phyloP scores from a whole-genome alignment of 1,140 invertebrate genomes.

The Cephus cinctus region DNA sequence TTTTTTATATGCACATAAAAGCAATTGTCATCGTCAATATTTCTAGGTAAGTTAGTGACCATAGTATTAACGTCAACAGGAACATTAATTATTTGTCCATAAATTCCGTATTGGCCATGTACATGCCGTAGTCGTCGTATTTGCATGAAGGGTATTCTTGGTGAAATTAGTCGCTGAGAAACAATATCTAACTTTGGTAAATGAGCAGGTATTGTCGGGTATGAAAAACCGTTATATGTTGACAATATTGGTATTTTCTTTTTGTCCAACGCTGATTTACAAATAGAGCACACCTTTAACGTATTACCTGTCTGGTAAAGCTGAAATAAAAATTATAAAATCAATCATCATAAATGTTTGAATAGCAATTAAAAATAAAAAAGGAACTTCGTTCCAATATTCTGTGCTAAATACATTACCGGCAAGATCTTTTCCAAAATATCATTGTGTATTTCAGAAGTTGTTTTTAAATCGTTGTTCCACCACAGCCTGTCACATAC shows the following conservation, averaged over 20 bases:
- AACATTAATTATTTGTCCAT: slow-evolving; percentile 44
- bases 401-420: no score
- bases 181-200: slow-evolving; percentile 37
- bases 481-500: slow-evolving; percentile 5
- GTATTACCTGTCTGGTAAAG: no score
- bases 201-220: slow-evolving; percentile 29
- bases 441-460: not conserved
- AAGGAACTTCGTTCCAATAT: no score
- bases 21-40: slow-evolving; percentile 38
- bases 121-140: slow-evolving; percentile 36
- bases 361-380: no score
- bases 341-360: no score
- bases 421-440: not conserved
- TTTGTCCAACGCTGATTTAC: slow-evolving; percentile 33
- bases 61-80: slow-evolving; percentile 38
- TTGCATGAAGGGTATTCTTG: slow-evolving; percentile 42
- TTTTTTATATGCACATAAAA: slow-evolving; percentile 34
- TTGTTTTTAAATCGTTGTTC: slow-evolving; percentile 1
- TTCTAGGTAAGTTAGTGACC: slow-evolving; percentile 38
- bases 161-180: slow-evolving; percentile 38
- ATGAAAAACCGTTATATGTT: slow-evolving; percentile 30
- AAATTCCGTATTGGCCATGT: slow-evolving; percentile 36
- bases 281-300: slow-evolving; percentile 27
- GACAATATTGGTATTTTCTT: slow-evolving; percentile 28
- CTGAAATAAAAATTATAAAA: no score